phyloP scores from a whole-genome alignment of 2,888 invertebrate species.

The Callosobruchus maculatus region DNA sequence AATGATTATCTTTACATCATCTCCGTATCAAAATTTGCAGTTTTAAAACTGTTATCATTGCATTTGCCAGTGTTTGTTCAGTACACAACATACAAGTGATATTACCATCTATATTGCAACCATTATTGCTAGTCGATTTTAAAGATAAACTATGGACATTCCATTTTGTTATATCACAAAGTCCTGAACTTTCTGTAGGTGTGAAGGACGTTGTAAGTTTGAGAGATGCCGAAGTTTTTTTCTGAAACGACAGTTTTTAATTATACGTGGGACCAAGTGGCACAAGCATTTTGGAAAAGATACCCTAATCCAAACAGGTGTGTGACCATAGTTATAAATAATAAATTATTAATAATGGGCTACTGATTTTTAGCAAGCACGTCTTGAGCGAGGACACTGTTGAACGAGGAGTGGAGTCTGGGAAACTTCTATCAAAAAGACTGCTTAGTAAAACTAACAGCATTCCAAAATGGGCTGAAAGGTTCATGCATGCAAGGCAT shows the following conservation, averaged over 20 bases:
- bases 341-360: neutral
- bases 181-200: neutral
- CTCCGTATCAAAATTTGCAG: neutral
- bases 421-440: constrained; percentile 79
- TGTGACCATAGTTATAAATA: neutral
- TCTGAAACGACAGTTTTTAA: constrained; percentile 75
- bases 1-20: neutral
- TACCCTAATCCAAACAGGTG: constrained; percentile 97
- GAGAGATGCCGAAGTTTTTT: constrained; percentile 72
- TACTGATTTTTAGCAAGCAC: constrained; percentile 72
- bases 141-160: neutral
- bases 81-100: neutral
- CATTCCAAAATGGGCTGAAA: constrained; percentile 90
- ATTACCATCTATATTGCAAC: neutral
- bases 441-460: constrained; percentile 89
- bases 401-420: constrained; percentile 66
- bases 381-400: constrained; percentile 92
- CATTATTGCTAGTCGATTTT: neutral
- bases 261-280: constrained; percentile 91
- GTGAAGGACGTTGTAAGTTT: neutral
- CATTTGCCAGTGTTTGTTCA: neutral
- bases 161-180: neutral
- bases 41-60: neutral
- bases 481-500: constrained; percentile 68
- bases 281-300: constrained; percentile 85